Base-by-base conservation (phyloP, 1,140 invertebrate genomes). In the Drosophila bipectinata region DNA sequence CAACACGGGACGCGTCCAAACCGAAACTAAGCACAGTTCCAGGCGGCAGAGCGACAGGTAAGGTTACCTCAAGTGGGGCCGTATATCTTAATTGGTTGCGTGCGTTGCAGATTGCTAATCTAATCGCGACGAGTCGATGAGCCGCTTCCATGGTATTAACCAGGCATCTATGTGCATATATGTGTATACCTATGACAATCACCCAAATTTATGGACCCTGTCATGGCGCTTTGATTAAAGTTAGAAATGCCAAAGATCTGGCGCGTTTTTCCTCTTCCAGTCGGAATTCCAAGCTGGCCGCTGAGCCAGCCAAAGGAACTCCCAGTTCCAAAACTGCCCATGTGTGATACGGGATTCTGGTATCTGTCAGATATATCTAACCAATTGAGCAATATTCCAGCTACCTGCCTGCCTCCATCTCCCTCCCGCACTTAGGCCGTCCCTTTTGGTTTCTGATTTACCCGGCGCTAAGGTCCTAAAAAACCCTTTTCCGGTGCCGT, bases 391-490 rank as follows among this genome's bases (percentile, higher is more conserved):
- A 83, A 72, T 63, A 48, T 68, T 77, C 41, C 32, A 32, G 4
- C 60, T 87, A 88, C 83, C 83, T 88, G 75, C 39, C 32, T 9
- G n/a, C 6, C 9, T 26, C 41, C 10, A 1, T 37, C 34, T 37
- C 34, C 12, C 34, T 37, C 10, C 34, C 34, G 34, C 34, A 37
- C 4, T n/a, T 3, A n/a, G 10, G 34, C 34, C 34, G n/a, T 55
- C 45, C n/a, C 44, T 12, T 5, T 54, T 34, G 32, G 32, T 53
- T 6, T 74, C 68, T 64, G 82, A 75, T 68, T 74, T 88, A 82
- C 57, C 82, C 83, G 83, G 83, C 83, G 83, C 68, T 78, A 82
- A 88, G 78, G 64, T 79, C 72, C 73, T 87, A 88, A 83, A 89
- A 88, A 88, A 88, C 83, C 83, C 83, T 88, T 85, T 88, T 88